Percentiles rank a stretch among this genome's conserved stretches.
Conservation (phyloP, 1,140 invertebrate species). For the Macrosteles quadrilineatus region DNA sequence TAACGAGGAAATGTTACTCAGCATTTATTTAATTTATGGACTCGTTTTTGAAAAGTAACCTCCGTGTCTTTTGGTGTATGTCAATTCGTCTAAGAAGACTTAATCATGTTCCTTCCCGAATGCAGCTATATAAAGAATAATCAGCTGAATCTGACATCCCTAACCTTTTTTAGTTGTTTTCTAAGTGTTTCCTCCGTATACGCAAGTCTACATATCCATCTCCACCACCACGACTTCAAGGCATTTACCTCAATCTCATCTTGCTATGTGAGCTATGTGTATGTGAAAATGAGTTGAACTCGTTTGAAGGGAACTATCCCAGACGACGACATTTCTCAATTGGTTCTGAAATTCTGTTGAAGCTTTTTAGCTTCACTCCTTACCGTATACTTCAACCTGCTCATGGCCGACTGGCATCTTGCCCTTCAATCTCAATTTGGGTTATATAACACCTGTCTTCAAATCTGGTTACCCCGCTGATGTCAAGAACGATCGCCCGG, state of each 20-base stretch:
- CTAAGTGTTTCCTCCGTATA: not conserved
- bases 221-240: not conserved
- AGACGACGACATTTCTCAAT: not conserved
- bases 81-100: no score
- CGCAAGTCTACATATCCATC: not conserved
- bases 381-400: not conserved
- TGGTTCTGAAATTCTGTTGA: constrained; percentile 1
- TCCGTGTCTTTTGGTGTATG: no score
- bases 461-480: not conserved
- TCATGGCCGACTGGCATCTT: not conserved
- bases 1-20: no score
- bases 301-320: not conserved
- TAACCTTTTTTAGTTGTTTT: not conserved
- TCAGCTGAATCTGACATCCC: no score
- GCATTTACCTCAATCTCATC: constrained; percentile 6
- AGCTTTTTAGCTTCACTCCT: not conserved
- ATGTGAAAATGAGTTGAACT: not conserved
- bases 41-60: no score
- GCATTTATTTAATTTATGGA: no score
- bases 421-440: constrained; percentile 1
- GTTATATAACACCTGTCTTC: constrained; percentile 3
- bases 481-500: constrained; percentile 3
- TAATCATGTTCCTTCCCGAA: no score
- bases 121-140: no score
- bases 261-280: constrained; percentile 1